These are phyloP conservation scores for Sternotherus odoratus DNA, from an alignment of 2,797 vertebrate species.

Conservation along the genomic window DNA sequence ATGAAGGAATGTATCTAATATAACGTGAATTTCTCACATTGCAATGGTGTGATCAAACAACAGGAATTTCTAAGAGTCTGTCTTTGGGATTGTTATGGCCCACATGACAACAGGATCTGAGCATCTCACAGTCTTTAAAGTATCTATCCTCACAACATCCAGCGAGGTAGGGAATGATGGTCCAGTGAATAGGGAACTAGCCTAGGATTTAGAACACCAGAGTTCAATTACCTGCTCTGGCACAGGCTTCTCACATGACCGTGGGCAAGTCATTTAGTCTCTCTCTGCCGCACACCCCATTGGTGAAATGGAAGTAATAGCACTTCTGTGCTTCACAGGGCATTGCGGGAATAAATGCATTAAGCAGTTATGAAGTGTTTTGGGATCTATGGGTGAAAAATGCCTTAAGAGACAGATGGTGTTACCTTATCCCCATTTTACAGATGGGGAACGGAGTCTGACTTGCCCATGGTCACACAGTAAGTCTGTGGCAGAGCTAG, in stretches of 20 bases:
- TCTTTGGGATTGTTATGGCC: background rate
- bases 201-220: background rate
- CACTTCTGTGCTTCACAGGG: background rate
- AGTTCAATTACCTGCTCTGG: background rate
- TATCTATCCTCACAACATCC: background rate
- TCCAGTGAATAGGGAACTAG: background rate
- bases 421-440: background rate
- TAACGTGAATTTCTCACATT: background rate
- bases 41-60: background rate
- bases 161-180: background rate
- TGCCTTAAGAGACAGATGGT: background rate
- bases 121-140: background rate
- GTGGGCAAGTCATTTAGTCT: background rate
- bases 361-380: background rate
- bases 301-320: background rate
- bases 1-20: accelerated
- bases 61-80: background rate
- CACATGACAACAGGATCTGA: background rate
- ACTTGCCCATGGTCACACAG: background rate
- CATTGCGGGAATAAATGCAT: background rate
- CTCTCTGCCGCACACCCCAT: background rate
- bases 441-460: background rate
- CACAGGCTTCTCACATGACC: background rate
- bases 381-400: background rate
- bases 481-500: background rate